Evolutionary conservation across 2,113 vertebrate species (phyloP), one percentile per base, ranked within the genome.

Genomic region (Callorhinus ursinus): DNA sequence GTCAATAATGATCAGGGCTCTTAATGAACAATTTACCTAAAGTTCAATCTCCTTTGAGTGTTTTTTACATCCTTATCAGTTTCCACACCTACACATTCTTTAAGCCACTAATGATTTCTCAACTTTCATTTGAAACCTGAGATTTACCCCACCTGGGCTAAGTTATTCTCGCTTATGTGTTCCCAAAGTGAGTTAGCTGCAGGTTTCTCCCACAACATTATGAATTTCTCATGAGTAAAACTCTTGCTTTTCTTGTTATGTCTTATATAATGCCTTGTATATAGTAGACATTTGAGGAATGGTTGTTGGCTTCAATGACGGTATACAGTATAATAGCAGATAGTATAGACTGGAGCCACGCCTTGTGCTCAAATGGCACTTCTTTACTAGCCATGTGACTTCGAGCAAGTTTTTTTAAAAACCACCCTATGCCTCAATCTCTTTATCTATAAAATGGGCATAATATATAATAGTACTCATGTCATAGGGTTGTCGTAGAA

Each of bases 121-220:
- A 79, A 31, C n/a, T 96, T 69, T 89, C 31, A 81, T 63, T 95
- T 53, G 57, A 96, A 77, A 92, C 42, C 28, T 77, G 61, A 31
- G 59, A 24, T 83, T 80, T 33, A 72, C 9, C 22, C 33, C 11
- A 28, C 13, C 69, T 55, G 39, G 53, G 26, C 19, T 55, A 87
- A 36, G 13, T 67, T 28, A 13, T 93, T 88, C 31, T 57, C 8
- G 80, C 55, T 39, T 95, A 22, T 39, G 72, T 93, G 21, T 85
- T 91, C 28, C 22, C 36, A 46, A 42, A 67, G 57, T 39, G 49
- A 63, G 28, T 80, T 61, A 85, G 21, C 16, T 77, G 1, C 42
- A 85, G 65, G 1, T 86, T 93, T 94, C 53, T 89, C n/a, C 61
- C 24, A n/a, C 49, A 74, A 63, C 2, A 53, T 59, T 67, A 33